Conservation (phyloP, 2,888 invertebrate species). For the Rhagonycha lutea region DNA sequence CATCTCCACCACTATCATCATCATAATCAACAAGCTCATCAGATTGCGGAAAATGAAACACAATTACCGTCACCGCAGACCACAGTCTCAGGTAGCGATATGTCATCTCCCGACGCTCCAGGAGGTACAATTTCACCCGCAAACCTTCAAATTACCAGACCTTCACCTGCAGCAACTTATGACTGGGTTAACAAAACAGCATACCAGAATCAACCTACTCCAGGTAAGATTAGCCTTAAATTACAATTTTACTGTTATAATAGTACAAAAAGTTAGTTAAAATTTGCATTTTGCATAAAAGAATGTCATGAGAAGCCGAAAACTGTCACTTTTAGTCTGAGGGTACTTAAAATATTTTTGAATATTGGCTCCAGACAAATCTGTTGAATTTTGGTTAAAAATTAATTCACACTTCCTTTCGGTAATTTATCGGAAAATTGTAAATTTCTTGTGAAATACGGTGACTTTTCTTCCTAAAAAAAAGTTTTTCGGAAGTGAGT, state of each 20-base stretch:
- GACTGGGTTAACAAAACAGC: slow-evolving; percentile 93
- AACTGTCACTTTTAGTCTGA: background rate
- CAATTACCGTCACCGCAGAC: slow-evolving; percentile 63
- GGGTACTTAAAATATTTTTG: background rate
- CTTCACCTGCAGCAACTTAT: slow-evolving; percentile 77
- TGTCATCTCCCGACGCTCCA: slow-evolving; percentile 62
- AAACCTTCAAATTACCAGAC: slow-evolving; percentile 58
- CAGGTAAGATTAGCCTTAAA: slow-evolving; percentile 63
- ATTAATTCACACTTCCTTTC: background rate
- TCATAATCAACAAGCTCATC: slow-evolving; percentile 51
- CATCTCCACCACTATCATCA: slow-evolving; percentile 58
- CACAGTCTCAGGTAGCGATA: slow-evolving; percentile 63
- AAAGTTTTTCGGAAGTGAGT: too few relatives aligned
- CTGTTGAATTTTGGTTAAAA: background rate
- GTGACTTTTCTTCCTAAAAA: too few relatives aligned
- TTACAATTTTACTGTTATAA: background rate
- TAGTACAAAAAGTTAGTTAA: background rate
- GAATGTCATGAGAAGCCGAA: background rate
- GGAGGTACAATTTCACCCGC: slow-evolving; percentile 49
- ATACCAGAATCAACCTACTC: slow-evolving; percentile 82
- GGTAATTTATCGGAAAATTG: background rate
- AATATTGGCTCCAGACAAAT: background rate
- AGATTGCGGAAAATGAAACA: slow-evolving; percentile 40
- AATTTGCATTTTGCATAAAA: background rate
- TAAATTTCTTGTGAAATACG: background rate